Conservation (phyloP, 2,113 vertebrate species). For the Corvus cornix region DNA sequence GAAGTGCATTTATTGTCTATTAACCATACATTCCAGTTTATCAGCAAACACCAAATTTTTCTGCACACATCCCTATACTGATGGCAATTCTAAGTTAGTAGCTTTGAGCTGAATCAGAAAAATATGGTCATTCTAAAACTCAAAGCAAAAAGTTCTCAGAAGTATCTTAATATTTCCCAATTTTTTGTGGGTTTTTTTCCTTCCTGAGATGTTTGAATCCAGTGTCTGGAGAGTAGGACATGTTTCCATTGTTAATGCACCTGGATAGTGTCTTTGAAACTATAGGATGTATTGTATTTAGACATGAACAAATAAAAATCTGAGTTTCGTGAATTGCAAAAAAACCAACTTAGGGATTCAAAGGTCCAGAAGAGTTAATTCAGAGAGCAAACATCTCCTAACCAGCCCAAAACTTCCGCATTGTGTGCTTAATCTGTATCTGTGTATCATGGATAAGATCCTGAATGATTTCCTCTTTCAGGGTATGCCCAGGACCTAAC, state of each 20-base stretch:
- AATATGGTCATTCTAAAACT: background rate
- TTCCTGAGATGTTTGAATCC: background rate
- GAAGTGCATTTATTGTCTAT: conserved; percentile 25
- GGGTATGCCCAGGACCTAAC: background rate
- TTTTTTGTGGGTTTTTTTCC: background rate
- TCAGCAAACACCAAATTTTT: background rate
- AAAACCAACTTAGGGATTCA: background rate
- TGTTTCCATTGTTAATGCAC: background rate
- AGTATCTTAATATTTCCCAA: background rate
- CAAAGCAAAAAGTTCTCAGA: background rate
- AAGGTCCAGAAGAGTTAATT: background rate
- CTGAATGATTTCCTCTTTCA: background rate
- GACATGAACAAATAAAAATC: background rate
- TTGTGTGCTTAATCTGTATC: background rate
- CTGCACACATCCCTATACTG: background rate
- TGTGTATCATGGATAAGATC: background rate
- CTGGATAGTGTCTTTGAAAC: background rate
- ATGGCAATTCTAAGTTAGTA: background rate
- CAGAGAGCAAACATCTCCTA: background rate
- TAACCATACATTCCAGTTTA: background rate
- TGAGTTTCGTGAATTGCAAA: background rate
- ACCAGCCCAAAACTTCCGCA: background rate
- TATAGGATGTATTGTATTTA: background rate
- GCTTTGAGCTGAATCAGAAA: background rate
- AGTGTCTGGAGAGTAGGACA: background rate